phyloP scores from a whole-genome alignment of 2,113 vertebrate genomes.

The Phrynosoma platyrhinos region DNA sequence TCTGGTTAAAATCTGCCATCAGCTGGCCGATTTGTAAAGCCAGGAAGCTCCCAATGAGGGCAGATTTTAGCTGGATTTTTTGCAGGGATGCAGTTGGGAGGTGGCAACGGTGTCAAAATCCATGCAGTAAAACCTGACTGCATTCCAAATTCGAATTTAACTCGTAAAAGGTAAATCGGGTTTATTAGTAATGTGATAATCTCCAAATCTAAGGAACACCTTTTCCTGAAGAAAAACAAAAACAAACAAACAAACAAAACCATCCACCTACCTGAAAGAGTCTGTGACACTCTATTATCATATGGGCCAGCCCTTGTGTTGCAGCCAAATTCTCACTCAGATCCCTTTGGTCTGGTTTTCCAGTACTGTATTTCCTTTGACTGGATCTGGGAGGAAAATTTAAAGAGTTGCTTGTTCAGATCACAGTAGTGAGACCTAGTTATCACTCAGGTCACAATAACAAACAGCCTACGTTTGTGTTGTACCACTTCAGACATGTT shows the following conservation, averaged over 20 bases:
- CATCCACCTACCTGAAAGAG: constrained; percentile 84
- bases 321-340: constrained; percentile 89
- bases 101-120: too few species aligned
- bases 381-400: constrained; percentile 66
- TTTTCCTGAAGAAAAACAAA: neutral
- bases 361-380: constrained; percentile 86
- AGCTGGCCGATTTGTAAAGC: too few species aligned
- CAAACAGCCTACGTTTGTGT: neutral
- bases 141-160: too few species aligned
- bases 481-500: neutral
- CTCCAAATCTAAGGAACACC: neutral
- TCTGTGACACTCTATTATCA: constrained; percentile 83
- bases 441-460: neutral
- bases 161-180: too few species aligned
- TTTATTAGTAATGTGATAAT: too few species aligned
- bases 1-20: too few species aligned
- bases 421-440: neutral
- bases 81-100: too few species aligned
- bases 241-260: too few species aligned
- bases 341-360: constrained; percentile 87
- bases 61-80: too few species aligned
- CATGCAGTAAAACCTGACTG: too few species aligned
- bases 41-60: too few species aligned
- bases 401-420: neutral
- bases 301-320: constrained; percentile 85